Evolutionary conservation across 1,140 invertebrate species (phyloP).

Genomic region (Pachyrhynchus sulphureomaculatus): DNA sequence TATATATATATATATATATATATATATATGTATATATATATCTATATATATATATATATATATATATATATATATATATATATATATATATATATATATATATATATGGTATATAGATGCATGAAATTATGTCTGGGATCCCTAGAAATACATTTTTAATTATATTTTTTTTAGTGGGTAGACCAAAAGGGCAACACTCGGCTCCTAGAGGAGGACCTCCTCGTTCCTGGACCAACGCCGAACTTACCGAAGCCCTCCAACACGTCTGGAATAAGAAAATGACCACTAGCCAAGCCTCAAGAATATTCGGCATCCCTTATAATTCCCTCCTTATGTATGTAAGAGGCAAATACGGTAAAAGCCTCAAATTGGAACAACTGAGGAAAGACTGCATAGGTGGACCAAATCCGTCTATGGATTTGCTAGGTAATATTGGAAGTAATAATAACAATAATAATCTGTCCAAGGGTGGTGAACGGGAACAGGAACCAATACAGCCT

Average conservation of each 20-base stretch:
- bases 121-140: no score
- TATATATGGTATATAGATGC: no score
- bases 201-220: slow-evolving; percentile 85
- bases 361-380: slow-evolving; percentile 81
- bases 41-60: no score
- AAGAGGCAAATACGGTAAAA: slow-evolving; percentile 88
- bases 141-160: neutral
- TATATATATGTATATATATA: no score
- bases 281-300: slow-evolving; percentile 88
- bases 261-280: slow-evolving; percentile 93
- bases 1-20: no score
- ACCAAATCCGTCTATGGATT: slow-evolving; percentile 59
- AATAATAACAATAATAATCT: slow-evolving; percentile 70
- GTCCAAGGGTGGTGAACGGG: slow-evolving; percentile 51
- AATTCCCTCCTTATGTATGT: slow-evolving; percentile 91
- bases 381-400: slow-evolving; percentile 83
- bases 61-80: no score
- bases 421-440: slow-evolving; percentile 66
- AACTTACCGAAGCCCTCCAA: slow-evolving; percentile 83
- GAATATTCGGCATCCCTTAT: slow-evolving; percentile 88
- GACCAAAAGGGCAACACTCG: slow-evolving; percentile 85
- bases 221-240: slow-evolving; percentile 86
- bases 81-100: no score
- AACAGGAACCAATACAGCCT: slow-evolving; percentile 45
- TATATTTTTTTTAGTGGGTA: slow-evolving; percentile 60